Percentiles rank a stretch among this genome's conserved stretches.
These are phyloP conservation scores for Lasioglossum morio DNA, from an alignment of 2,888 invertebrate species.

Conservation along the genomic window DNA sequence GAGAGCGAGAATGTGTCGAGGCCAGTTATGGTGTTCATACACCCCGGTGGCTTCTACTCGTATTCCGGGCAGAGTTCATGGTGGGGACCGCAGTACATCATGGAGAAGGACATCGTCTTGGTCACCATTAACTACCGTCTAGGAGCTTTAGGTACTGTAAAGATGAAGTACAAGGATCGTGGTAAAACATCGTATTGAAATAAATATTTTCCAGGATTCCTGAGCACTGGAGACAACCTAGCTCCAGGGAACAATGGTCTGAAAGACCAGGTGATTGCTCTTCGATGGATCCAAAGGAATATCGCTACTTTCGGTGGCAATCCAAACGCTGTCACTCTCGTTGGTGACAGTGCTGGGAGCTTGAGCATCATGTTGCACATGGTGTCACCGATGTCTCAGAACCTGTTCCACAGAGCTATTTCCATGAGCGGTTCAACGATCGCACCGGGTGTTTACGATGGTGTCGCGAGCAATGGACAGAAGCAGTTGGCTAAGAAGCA, in stretches of 20 bases:
- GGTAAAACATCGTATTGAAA: background rate
- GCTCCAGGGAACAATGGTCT: slow-evolving; percentile 90
- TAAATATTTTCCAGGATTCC: slow-evolving; percentile 84
- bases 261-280: slow-evolving; percentile 89
- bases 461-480: slow-evolving; percentile 82
- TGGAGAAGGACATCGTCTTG: slow-evolving; percentile 79
- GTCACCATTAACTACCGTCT: slow-evolving; percentile 81
- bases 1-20: slow-evolving; percentile 60
- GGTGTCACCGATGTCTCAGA: slow-evolving; percentile 88
- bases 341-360: slow-evolving; percentile 86
- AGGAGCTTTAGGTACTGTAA: slow-evolving; percentile 75
- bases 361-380: slow-evolving; percentile 84
- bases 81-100: slow-evolving; percentile 78
- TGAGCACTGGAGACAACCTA: slow-evolving; percentile 88
- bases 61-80: slow-evolving; percentile 86
- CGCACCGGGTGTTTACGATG: slow-evolving; percentile 85
- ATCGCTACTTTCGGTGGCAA: slow-evolving; percentile 90
- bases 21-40: slow-evolving; percentile 90
- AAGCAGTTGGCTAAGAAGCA: slow-evolving; percentile 87
- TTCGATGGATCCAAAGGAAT: slow-evolving; percentile 89
- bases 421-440: slow-evolving; percentile 89
- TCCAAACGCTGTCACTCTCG: slow-evolving; percentile 88
- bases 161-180: background rate
- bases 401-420: slow-evolving; percentile 90
- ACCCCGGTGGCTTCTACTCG: slow-evolving; percentile 89